Evolutionary conservation across 1,140 invertebrate species (phyloP).

Genomic region (Ladona fulva): DNA sequence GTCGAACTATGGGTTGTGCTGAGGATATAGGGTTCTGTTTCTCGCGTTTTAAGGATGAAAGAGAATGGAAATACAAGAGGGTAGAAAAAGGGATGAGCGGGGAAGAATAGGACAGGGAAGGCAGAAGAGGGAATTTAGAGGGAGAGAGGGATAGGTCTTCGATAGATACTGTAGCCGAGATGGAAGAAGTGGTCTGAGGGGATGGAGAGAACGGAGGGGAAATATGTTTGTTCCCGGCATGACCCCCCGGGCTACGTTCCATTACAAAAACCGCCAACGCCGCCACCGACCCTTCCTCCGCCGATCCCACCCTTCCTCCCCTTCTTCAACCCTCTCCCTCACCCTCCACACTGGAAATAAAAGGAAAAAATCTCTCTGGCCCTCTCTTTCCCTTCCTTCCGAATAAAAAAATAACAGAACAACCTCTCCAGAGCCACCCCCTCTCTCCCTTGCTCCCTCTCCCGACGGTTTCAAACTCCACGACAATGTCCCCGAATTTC

Average conservation of each 20-base stretch:
- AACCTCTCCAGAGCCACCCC: background rate
- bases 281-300: background rate
- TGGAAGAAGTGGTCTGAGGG: background rate
- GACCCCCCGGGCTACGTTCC: background rate
- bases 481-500: no score
- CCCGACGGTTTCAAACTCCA: background rate
- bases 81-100: background rate
- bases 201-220: background rate
- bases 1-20: no score
- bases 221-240: constrained; percentile 9
- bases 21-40: no score
- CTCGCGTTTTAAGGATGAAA: no score
- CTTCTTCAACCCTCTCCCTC: background rate
- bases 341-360: background rate
- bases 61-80: background rate
- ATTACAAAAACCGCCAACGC: constrained; percentile 5
- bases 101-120: background rate
- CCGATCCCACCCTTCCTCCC: background rate
- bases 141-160: background rate
- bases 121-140: no score
- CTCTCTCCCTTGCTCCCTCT: background rate
- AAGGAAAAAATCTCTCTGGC: background rate
- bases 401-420: background rate
- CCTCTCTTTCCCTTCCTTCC: background rate
- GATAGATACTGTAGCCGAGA: background rate